Conservation (phyloP, 2,888 invertebrate species). For the Ctenicera cuprea region DNA sequence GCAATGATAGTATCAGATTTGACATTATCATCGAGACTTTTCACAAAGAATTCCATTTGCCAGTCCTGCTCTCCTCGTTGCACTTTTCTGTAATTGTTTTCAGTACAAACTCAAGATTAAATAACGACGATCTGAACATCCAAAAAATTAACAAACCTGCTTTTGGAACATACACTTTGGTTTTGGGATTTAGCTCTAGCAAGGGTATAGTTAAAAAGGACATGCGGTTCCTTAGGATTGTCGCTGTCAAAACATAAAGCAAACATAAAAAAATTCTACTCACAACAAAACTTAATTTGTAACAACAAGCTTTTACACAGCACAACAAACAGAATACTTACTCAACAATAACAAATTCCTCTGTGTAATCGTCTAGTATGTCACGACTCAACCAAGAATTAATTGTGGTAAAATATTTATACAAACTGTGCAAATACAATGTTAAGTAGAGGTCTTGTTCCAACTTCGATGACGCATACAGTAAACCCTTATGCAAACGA, state of each 20-base stretch:
- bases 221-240: slow-evolving; percentile 45
- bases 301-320: background rate
- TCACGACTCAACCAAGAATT: slow-evolving; percentile 68
- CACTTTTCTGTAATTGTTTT: slow-evolving; percentile 19
- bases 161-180: slow-evolving; percentile 4
- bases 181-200: slow-evolving; percentile 13
- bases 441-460: slow-evolving; percentile 68
- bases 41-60: slow-evolving; percentile 49
- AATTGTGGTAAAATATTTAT: slow-evolving; percentile 66
- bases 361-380: slow-evolving; percentile 62
- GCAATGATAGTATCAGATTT: slow-evolving; percentile 63
- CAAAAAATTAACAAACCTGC: slow-evolving; percentile 20
- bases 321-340: slow-evolving; percentile 51
- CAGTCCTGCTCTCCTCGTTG: slow-evolving; percentile 33
- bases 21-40: slow-evolving; percentile 58
- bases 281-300: slow-evolving; percentile 45
- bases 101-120: background rate
- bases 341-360: slow-evolving; percentile 68
- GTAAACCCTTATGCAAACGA: slow-evolving; percentile 62
- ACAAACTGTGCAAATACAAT: slow-evolving; percentile 67
- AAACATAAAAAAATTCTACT: slow-evolving; percentile 46
- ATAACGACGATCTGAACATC: no score
- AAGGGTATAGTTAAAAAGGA: slow-evolving; percentile 19
- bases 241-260: slow-evolving; percentile 39
- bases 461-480: slow-evolving; percentile 62